Conservation (phyloP, 2,888 invertebrate genomes). For the Dryadula phaetusa region DNA sequence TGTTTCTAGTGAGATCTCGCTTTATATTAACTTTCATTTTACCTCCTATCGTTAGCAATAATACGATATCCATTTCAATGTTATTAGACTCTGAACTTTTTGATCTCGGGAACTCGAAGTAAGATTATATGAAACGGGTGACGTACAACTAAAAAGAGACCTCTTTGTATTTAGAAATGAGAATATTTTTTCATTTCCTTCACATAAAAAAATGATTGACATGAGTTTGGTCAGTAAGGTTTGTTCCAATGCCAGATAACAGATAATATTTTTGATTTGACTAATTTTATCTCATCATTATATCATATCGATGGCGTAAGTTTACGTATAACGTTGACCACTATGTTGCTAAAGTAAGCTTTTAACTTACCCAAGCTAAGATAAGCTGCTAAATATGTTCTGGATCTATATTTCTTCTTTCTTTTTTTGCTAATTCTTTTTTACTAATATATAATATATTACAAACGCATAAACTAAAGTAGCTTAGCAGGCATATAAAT, state of each 20-base stretch:
- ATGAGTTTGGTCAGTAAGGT: background rate
- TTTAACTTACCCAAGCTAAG: too few relatives aligned
- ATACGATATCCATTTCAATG: conserved; percentile 10
- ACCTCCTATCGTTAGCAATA: conserved; percentile 18
- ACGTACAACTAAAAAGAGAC: background rate
- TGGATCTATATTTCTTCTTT: too few relatives aligned
- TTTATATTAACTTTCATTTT: conserved; percentile 11
- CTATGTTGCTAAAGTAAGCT: too few relatives aligned
- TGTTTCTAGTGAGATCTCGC: background rate
- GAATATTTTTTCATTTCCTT: background rate
- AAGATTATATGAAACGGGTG: background rate
- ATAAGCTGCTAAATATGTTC: too few relatives aligned
- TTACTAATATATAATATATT: too few relatives aligned
- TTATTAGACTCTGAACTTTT: background rate
- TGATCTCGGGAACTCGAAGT: background rate
- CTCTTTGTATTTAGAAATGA: background rate
- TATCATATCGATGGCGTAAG: too few relatives aligned
- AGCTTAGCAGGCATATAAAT: too few relatives aligned
- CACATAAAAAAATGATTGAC: background rate
- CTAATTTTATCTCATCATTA: background rate
- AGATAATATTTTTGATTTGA: background rate
- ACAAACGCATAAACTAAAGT: too few relatives aligned
- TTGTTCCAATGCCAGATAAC: background rate
- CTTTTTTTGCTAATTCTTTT: too few relatives aligned
- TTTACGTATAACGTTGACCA: too few relatives aligned